Evolutionary conservation across 2,888 invertebrate species (phyloP), one percentile per base, ranked within the genome.

Genomic region (Bimastos eiseni): DNA sequence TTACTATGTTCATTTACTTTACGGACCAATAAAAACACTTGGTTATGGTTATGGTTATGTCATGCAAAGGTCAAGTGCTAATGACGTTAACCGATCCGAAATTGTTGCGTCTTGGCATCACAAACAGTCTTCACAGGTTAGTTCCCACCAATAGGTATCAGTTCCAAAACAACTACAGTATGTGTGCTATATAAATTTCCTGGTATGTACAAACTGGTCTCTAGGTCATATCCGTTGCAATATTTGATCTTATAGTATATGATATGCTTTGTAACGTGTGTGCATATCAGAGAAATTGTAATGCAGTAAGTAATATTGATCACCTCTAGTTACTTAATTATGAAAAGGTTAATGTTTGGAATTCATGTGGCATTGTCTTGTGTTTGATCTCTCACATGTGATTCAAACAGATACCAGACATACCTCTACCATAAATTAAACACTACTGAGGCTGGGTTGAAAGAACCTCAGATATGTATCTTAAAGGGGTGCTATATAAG

Each of bases 61-160:
- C 17, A 11, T 70, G 30, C 11, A 30, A 36, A 86, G 86, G 86
- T 86, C 86, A 37, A 34, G 37, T 86, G 19, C 86, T 86, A 36
- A 33, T 86, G 21, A 86, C 34, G 11, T 37, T 86, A 86, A 86
- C 86, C 24, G 86, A 86, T 37, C 86, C 34, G 86, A 86, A 86
- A 19, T 17, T 86, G 17, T 86, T 86, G n/a, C 86, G 86, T 6
- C 86, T 86, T 86, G 86, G 86, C 34, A 86, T 86, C 86, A 86
- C 37, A 37, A 86, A 86, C 37, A 86, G 86, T 86, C 36, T 86
- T 24, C 86, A 86, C 37, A 86, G 86, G 86, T 86, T 21, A 86
- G 86, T 86, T 86, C 70, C 49, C 5, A 70, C 70, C n/a, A n/a
- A n/a, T n/a, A 49, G 24, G 0, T 49, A 21, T 49, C 1, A 3